Evolutionary conservation across 1,140 invertebrate genomes (phyloP).

Genomic region (Zaprionus inermis): DNA sequence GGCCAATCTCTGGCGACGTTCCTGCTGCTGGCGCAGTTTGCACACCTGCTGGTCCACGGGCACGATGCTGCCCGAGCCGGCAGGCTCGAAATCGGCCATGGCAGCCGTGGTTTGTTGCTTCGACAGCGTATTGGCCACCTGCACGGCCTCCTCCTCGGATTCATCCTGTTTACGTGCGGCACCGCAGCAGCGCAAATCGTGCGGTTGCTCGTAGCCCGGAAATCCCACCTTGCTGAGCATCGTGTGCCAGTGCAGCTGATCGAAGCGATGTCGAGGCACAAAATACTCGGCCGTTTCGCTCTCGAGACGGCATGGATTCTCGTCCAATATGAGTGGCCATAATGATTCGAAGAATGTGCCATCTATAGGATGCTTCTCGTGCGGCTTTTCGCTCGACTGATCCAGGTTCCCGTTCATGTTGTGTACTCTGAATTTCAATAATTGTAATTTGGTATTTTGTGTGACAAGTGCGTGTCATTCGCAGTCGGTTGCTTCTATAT

Average conservation of each 20-base stretch:
- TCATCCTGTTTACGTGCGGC: slow-evolving; percentile 22
- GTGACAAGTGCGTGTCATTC: slow-evolving; percentile 21
- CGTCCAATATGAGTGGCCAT: slow-evolving; percentile 69
- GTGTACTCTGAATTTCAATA: slow-evolving; percentile 58
- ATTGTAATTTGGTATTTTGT: slow-evolving; percentile 44
- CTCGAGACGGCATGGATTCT: slow-evolving; percentile 59
- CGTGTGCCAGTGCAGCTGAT: slow-evolving; percentile 56
- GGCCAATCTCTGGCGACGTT: slow-evolving; percentile 60
- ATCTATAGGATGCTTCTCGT: slow-evolving; percentile 27
- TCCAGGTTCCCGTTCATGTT: slow-evolving; percentile 20
- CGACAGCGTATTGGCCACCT: slow-evolving; percentile 16
- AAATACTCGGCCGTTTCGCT: slow-evolving; percentile 44
- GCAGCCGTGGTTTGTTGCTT: background rate
- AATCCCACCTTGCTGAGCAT: slow-evolving; percentile 57
- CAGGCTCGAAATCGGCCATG: background rate
- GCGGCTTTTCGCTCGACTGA: background rate
- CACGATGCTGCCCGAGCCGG: slow-evolving; percentile 31
- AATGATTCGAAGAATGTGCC: slow-evolving; percentile 64
- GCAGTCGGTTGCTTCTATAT: slow-evolving; percentile 6
- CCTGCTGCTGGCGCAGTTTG: slow-evolving; percentile 14
- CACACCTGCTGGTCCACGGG: slow-evolving; percentile 40
- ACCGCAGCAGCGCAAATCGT: slow-evolving; percentile 52
- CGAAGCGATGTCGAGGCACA: slow-evolving; percentile 49
- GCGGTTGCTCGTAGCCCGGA: slow-evolving; percentile 50
- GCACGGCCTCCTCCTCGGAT: slow-evolving; percentile 11